Evolutionary conservation across 2,113 vertebrate species (phyloP).

Genomic region (Eublepharis macularius): DNA sequence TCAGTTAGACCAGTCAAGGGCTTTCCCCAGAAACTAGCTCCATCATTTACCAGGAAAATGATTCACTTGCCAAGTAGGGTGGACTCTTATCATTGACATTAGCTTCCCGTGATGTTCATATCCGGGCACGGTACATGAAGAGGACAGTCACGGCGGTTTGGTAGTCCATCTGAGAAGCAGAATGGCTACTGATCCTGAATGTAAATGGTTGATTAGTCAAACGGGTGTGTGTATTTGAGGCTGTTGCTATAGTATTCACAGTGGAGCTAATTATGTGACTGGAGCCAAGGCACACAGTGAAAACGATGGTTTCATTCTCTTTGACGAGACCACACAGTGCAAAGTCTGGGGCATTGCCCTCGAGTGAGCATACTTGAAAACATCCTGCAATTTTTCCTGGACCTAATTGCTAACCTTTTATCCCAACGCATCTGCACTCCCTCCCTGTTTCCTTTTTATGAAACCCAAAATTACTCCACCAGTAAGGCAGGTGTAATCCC

Average conservation of each 20-base stretch:
- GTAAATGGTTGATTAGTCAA: slow-evolving; percentile 63
- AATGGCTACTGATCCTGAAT: slow-evolving; percentile 55
- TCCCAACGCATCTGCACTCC: not conserved
- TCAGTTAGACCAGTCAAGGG: not conserved
- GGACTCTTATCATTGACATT: not conserved
- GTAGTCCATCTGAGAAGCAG: slow-evolving; percentile 36
- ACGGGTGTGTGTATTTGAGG: slow-evolving; percentile 62
- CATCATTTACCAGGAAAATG: not conserved
- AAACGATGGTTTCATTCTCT: slow-evolving; percentile 41
- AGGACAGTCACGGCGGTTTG: slow-evolving; percentile 41
- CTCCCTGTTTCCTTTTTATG: not conserved
- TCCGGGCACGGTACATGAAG: slow-evolving; percentile 39
- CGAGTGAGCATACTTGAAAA: slow-evolving; percentile 7
- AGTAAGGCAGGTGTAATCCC: not conserved
- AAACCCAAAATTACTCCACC: not conserved
- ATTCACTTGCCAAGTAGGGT: not conserved
- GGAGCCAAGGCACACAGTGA: slow-evolving; percentile 62
- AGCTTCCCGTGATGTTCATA: not conserved
- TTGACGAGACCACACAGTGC: not conserved
- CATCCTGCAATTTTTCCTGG: slow-evolving; percentile 30
- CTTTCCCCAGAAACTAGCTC: not conserved
- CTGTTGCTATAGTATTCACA: slow-evolving; percentile 56
- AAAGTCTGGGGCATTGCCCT: slow-evolving; percentile 32
- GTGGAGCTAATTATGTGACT: slow-evolving; percentile 68
- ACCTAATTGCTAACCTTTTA: not conserved